Evolutionary conservation across 92 coral and sea anemone species (phyloP), one percentile per base, ranked within the genome.

Genomic region (Epizoanthus rinbou): DNA sequence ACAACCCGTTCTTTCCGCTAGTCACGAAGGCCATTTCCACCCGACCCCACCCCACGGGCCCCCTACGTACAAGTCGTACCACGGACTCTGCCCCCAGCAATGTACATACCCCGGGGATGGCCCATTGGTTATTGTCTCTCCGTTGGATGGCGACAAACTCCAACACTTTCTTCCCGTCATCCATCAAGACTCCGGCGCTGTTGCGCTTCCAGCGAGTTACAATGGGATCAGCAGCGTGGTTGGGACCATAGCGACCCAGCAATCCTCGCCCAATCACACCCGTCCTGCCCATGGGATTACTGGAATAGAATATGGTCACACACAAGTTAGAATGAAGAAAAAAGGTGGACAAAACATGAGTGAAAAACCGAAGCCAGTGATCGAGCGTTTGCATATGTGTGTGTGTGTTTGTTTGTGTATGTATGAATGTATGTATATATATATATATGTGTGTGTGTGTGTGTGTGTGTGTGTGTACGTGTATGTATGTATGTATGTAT

Each of bases 241-340:
- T 95, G 17, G 98, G 98, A 62, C 98, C 98, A 74, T 91, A 95
- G 14, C 98, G 86, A 45, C 98, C 98, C 68, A 95, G 82, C 76
- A 95, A 89, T 18, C 98, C 98, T 64, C 98, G 84, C 24, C 98
- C 98, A 39, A 76, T 73, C 84, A 95, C 79, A 60, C 98, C 98
- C 41, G 98, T 95, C 67, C 98, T 88, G 24, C 98, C 98, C 98
- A 95, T 95, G 43, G 98, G 98, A 83, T 95, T 95, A 39, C 98
- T 95, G 73, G 2, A 81, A 84, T 47, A 0, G 53, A 47, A 47
- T n/a, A 23, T 66, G 43, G 25, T 5, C 13, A 68, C 22, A 68
- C 28, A 25, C 9, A 22, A 60, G 14, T 22, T 17, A 53, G 13
- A 37, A 11, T n/a, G 18, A 16, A 43, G 39, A 18, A 35, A 22